Conservation (phyloP, 1,140 invertebrate genomes). For the Dryas iulia region DNA sequence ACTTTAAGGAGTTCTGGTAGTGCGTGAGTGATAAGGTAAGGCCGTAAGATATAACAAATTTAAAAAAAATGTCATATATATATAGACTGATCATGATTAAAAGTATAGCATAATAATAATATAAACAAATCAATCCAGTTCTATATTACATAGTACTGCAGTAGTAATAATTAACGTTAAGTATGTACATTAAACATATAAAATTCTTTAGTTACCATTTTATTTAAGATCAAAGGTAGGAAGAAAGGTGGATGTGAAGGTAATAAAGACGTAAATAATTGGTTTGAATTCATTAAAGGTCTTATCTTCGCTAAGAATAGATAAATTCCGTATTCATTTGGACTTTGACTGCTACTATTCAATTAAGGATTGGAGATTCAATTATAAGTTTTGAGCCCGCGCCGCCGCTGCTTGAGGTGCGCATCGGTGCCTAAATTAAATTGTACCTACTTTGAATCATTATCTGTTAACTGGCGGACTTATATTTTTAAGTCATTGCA, state of each 20-base stretch:
- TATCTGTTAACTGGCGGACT: slow-evolving; percentile 25
- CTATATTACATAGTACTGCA: too few relatives aligned
- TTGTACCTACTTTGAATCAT: slow-evolving; percentile 42
- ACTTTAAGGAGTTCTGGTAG: too few relatives aligned
- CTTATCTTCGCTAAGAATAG: slow-evolving; percentile 27
- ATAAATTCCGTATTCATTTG: slow-evolving; percentile 45
- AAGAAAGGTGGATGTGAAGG: neutral
- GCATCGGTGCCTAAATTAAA: slow-evolving; percentile 51
- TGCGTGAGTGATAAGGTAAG: too few relatives aligned
- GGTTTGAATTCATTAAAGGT: slow-evolving; percentile 11
- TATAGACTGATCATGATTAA: too few relatives aligned
- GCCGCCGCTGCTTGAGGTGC: slow-evolving; percentile 41
- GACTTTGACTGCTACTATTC: slow-evolving; percentile 60
- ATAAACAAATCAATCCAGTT: too few relatives aligned
- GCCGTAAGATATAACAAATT: too few relatives aligned
- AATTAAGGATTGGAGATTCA: slow-evolving; percentile 61
- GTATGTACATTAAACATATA: too few relatives aligned
- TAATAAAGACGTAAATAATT: slow-evolving; percentile 7
- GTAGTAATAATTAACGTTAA: too few relatives aligned
- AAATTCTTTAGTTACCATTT: neutral
- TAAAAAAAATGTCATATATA: too few relatives aligned
- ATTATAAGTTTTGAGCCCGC: slow-evolving; percentile 62
- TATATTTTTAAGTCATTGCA: neutral
- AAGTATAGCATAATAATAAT: too few relatives aligned
- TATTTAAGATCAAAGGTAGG: neutral